phyloP scores from a whole-genome alignment of 2,888 invertebrate species.

The Axea sp. region DNA sequence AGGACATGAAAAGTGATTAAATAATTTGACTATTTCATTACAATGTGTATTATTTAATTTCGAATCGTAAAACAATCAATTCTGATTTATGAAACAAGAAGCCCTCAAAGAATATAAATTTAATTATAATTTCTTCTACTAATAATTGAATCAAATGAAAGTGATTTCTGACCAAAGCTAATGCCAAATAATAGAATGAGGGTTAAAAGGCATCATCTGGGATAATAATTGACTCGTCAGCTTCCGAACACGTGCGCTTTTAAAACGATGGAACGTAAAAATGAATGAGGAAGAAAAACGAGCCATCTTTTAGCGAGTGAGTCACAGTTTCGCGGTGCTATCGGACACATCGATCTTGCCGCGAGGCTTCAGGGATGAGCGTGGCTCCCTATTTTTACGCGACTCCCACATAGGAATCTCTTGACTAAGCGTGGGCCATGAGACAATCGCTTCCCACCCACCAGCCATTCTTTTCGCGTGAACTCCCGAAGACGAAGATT shows the following conservation, averaged over 20 bases:
- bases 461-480: slow-evolving; percentile 69
- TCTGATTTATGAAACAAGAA: too few species aligned
- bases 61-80: too few species aligned
- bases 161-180: slow-evolving; percentile 18
- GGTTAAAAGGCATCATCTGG: slow-evolving; percentile 33
- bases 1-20: slow-evolving; percentile 37
- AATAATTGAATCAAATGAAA: slow-evolving; percentile 18
- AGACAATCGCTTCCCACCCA: slow-evolving; percentile 78
- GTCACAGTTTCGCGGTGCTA: slow-evolving; percentile 53
- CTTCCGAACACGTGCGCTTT: slow-evolving; percentile 49
- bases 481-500: slow-evolving; percentile 68
- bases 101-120: too few species aligned
- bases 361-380: slow-evolving; percentile 24
- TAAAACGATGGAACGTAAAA: slow-evolving; percentile 41
- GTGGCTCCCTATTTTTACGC: slow-evolving; percentile 52
- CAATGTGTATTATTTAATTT: slow-evolving; percentile 33
- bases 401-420: slow-evolving; percentile 69
- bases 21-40: slow-evolving; percentile 45
- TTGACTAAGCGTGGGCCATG: slow-evolving; percentile 72
- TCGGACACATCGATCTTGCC: slow-evolving; percentile 50
- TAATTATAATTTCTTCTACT: background rate
- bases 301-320: slow-evolving; percentile 53
- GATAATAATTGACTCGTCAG: slow-evolving; percentile 61
- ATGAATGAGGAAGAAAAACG: slow-evolving; percentile 27
- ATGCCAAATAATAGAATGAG: slow-evolving; percentile 44